Base-by-base conservation (phyloP, 2,797 vertebrate genomes). In the Dicrostonyx torquatus region DNA sequence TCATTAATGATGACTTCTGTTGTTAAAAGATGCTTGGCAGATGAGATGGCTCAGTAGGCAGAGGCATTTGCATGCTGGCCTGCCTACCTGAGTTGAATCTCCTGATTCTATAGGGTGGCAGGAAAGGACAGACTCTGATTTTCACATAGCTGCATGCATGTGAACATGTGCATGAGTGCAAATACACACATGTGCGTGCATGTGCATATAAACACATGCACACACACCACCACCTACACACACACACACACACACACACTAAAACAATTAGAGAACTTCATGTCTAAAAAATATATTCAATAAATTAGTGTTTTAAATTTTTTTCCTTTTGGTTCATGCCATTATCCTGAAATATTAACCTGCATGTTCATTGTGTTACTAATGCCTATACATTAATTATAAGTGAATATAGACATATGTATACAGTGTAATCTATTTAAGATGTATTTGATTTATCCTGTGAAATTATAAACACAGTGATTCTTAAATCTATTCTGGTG, bases 391-490 rank as follows among this genome's bases (percentile, higher is more conserved):
- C n/a, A 68, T 79, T 62, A 92, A 72, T 86, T 86, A 43, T 37
- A 95, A 84, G 58, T 77, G 78, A 62, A 60, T 86, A 75, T 0
- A 86, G 83, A 78, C 17, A 87, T 22, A 80, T 10, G 43, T 3
- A 43, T 48, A 82, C 31, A 66, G 11, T 72, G 87, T 92, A 92
- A 78, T 83, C 4, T 85, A 18, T 82, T 40, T 96, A 94, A 83
- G 29, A 83, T 75, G 22, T 22, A 84, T 77, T 84, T 89, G 60
- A 3, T 26, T 90, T 78, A 58, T n/a, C 8, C 29, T 78, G 0
- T 88, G 26, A 90, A 26, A 93, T 60, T 88, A 75, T 91, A 95
- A 91, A 34, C 62, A 26, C 75, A 95, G 78, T 72, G 43, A 95
- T 14, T 87, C 14, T 84, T 80, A 75, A 91, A 90, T 18, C 48